Evolutionary conservation across 2,888 invertebrate genomes (phyloP).

Genomic region (Orthosia gothica): DNA sequence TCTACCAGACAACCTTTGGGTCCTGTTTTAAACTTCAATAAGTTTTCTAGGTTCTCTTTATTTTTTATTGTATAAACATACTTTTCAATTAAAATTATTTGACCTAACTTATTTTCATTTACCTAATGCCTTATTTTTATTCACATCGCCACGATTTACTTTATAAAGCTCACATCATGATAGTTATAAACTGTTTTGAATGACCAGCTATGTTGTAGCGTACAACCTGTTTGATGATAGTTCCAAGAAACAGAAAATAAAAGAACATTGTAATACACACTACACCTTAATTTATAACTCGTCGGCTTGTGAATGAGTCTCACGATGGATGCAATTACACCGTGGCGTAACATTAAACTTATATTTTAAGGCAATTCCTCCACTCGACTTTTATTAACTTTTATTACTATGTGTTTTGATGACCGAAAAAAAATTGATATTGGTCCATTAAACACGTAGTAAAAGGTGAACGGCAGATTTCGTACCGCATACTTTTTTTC

Average conservation of each 20-base stretch:
- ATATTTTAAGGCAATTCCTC: too few relatives aligned
- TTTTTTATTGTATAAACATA: too few relatives aligned
- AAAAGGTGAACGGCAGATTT: too few relatives aligned
- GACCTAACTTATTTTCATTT: not conserved
- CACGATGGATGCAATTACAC: conserved; percentile 56
- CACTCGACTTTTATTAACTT: too few relatives aligned
- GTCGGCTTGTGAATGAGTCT: conserved; percentile 68
- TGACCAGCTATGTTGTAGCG: conserved; percentile 12
- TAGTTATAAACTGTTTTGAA: conserved; percentile 29
- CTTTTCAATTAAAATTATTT: not conserved
- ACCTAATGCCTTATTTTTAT: not conserved
- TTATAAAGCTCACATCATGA: not conserved
- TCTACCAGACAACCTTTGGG: too few relatives aligned
- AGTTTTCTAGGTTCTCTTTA: too few relatives aligned
- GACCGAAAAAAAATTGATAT: too few relatives aligned
- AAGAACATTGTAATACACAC: conserved; percentile 59
- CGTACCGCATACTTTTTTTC: too few relatives aligned
- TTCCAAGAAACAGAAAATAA: conserved; percentile 53
- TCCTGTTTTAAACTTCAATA: too few relatives aligned
- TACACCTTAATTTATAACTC: conserved; percentile 64
- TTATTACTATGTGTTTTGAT: too few relatives aligned
- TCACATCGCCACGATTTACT: not conserved
- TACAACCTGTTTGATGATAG: conserved; percentile 34
- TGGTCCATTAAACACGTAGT: too few relatives aligned
- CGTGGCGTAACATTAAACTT: not conserved